Percentiles rank a stretch among this genome's conserved stretches.
Conservation (phyloP, 1,140 invertebrate species). For the Zaprionus ghesquierei region DNA sequence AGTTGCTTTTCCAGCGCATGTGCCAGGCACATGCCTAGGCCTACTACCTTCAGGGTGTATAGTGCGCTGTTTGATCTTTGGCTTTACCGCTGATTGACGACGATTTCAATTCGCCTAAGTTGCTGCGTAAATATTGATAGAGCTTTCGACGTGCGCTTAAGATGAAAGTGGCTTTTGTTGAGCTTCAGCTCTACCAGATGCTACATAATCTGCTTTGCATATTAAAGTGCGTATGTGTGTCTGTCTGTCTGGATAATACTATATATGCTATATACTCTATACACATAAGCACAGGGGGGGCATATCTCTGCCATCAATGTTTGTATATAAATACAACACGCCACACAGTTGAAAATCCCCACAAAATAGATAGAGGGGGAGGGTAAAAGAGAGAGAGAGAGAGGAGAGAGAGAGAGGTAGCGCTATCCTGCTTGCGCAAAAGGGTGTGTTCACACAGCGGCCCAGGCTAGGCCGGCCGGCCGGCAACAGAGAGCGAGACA, state of each 20-base stretch:
- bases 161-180: constrained; percentile 7
- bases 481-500: constrained; percentile 6
- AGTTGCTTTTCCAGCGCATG: not conserved
- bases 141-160: constrained; percentile 7
- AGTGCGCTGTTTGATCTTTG: not conserved
- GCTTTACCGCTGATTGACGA: not conserved
- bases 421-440: constrained; percentile 31
- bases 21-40: not conserved
- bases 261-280: not conserved
- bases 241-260: not conserved
- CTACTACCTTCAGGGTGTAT: not conserved
- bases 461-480: constrained; percentile 25
- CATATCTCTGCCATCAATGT: not conserved
- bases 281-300: no score
- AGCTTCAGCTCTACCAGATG: constrained; percentile 19
- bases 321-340: not conserved
- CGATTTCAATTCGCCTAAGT: not conserved
- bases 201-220: constrained; percentile 36
- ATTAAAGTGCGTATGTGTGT: constrained; percentile 13
- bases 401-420: not conserved
- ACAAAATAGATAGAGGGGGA: not conserved
- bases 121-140: constrained; percentile 13
- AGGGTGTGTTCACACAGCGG: constrained; percentile 68
- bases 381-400: not conserved
- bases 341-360: not conserved